Conservation (phyloP, 2,797 vertebrate species). For the Amphiprion clarkii region DNA sequence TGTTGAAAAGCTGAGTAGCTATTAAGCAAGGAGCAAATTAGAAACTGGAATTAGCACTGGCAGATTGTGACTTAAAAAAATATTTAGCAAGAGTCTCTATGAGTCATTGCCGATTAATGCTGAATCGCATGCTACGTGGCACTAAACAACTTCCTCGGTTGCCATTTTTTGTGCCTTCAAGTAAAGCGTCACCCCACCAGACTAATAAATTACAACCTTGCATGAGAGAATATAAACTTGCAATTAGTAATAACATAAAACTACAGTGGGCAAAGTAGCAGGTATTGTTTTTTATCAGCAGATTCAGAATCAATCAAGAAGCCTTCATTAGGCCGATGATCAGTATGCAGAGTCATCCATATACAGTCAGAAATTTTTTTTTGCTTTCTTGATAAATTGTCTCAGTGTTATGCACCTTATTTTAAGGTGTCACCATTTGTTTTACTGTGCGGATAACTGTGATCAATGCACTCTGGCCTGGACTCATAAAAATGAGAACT, state of each 20-base stretch:
- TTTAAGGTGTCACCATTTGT: constrained; percentile 30
- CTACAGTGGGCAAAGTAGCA: neutral
- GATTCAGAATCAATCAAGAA: constrained; percentile 15
- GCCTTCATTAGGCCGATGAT: constrained; percentile 16
- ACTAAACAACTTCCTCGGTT: constrained; percentile 10
- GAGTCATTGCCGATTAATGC: constrained; percentile 4
- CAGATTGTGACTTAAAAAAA: too few relatives aligned
- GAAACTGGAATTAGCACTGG: too few relatives aligned
- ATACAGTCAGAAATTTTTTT: neutral
- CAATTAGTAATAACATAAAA: too few relatives aligned
- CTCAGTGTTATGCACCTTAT: neutral
- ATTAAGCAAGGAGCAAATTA: too few relatives aligned
- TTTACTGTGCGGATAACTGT: constrained; percentile 38
- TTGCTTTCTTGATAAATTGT: constrained; percentile 2
- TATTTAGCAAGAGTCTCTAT: too few relatives aligned
- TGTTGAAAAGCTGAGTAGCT: too few relatives aligned
- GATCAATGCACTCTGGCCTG: constrained; percentile 28
- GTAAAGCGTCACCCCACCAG: neutral
- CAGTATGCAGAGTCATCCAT: neutral
- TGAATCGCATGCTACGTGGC: constrained; percentile 9
- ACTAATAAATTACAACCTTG: too few relatives aligned
- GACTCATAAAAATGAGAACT: constrained; percentile 30
- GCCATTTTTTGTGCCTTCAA: neutral
- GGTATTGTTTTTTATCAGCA: constrained; percentile 3
- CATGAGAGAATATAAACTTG: neutral